These are phyloP conservation scores for Ploceus nigricollis DNA, from an alignment of 2,113 vertebrate species.

Conservation along the genomic window DNA sequence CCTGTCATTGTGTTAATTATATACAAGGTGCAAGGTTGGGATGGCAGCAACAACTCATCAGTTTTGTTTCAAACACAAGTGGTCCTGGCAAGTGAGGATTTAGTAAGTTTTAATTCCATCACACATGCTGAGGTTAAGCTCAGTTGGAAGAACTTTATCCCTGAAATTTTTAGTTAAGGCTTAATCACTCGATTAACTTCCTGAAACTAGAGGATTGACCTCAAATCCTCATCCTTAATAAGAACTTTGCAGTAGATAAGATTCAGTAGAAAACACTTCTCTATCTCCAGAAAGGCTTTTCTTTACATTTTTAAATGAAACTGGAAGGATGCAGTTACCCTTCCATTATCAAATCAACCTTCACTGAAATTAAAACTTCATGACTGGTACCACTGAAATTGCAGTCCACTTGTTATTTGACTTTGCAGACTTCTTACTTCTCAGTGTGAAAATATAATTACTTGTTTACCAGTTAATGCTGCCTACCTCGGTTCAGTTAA, in stretches of 20 bases:
- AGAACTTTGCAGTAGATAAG: background rate
- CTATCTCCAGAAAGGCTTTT: background rate
- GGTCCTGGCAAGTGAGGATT: background rate
- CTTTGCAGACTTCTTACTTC: background rate
- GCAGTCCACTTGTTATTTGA: background rate
- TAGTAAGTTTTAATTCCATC: background rate
- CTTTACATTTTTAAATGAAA: background rate
- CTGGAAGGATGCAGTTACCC: background rate
- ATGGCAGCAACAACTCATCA: background rate
- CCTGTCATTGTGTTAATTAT: background rate
- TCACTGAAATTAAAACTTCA: background rate
- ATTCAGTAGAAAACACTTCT: background rate
- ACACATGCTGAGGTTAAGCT: background rate
- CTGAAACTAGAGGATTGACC: background rate
- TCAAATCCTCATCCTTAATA: slow-evolving; percentile 9
- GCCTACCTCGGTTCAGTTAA: background rate
- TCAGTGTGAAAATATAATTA: background rate
- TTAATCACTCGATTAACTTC: slow-evolving; percentile 25
- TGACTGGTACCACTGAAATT: background rate
- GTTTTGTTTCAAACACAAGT: background rate
- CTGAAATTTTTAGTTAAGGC: slow-evolving; percentile 19
- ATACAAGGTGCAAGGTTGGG: background rate
- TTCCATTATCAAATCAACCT: background rate
- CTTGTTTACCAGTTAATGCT: background rate
- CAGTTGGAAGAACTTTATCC: background rate